These are phyloP conservation scores for Lypha dubia DNA, from an alignment of 2,888 invertebrate species.

Conservation along the genomic window DNA sequence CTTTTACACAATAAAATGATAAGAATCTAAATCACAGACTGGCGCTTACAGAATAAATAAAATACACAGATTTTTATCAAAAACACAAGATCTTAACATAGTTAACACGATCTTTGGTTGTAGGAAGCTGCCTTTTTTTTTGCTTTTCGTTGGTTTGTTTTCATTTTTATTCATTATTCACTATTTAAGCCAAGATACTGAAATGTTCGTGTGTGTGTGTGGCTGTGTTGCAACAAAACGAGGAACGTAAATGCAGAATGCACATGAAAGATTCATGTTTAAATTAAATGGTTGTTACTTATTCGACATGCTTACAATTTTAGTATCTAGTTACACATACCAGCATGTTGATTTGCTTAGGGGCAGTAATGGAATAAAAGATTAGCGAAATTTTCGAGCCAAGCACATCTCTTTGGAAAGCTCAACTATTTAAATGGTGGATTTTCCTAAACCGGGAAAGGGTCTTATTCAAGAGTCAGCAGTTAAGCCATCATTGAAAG, in stretches of 20 bases:
- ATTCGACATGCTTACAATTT: conserved; percentile 52
- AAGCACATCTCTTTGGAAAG: too few species aligned
- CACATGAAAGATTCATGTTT: conserved; percentile 62
- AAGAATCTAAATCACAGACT: conserved; percentile 70
- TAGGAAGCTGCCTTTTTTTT: too few species aligned
- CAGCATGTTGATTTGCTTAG: neutral
- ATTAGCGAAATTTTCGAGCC: neutral
- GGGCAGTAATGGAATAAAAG: neutral
- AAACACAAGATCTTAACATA: conserved; percentile 71
- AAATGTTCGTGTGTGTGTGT: conserved; percentile 17
- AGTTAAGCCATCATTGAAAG: too few species aligned
- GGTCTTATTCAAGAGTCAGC: too few species aligned
- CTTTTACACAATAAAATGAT: conserved; percentile 67
- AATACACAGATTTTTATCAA: conserved; percentile 69
- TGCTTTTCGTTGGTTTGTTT: conserved; percentile 17
- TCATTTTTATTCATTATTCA: neutral
- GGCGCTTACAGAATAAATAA: conserved; percentile 67
- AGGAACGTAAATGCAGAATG: conserved; percentile 12
- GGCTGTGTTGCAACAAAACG: conserved; percentile 10
- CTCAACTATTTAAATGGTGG: too few species aligned
- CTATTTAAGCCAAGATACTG: conserved; percentile 37
- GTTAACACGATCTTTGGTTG: conserved; percentile 72
- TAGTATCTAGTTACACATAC: conserved; percentile 24
- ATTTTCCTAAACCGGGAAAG: too few species aligned
- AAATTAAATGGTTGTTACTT: conserved; percentile 68